These are phyloP conservation scores for Alloscopus bannaensis DNA, from an alignment of 2,888 invertebrate species.

Conservation along the genomic window DNA sequence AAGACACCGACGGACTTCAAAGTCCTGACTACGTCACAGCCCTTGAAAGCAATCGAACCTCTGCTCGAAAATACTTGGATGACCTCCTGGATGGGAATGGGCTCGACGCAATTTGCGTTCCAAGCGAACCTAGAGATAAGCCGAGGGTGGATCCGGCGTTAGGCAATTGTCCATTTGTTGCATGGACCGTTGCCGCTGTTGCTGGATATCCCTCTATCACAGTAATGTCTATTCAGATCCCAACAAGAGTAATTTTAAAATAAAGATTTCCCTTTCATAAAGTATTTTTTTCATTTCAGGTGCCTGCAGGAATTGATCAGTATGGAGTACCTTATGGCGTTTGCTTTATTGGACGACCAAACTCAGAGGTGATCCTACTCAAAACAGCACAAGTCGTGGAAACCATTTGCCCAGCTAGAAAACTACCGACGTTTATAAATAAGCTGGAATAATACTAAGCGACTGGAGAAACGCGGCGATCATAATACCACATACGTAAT, in stretches of 20 bases:
- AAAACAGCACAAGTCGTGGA: conserved; percentile 33
- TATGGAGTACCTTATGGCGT: conserved; percentile 55
- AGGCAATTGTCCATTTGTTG: background rate
- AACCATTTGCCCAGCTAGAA: background rate
- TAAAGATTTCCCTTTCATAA: no score
- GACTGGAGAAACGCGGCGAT: no score
- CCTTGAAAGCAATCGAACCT: conserved; percentile 1
- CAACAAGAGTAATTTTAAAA: no score
- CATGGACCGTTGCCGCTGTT: conserved; percentile 18
- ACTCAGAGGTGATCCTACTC: conserved; percentile 43
- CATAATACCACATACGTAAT: no score
- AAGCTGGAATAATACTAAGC: no score
- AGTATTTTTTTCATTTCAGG: no score
- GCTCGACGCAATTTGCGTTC: conserved; percentile 36
- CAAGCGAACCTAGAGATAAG: conserved; percentile 16
- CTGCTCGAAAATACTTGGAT: conserved; percentile 28
- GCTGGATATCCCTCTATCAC: conserved; percentile 56
- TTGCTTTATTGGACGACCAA: conserved; percentile 35
- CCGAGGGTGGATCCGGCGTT: background rate
- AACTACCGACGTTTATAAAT: conserved; percentile 20
- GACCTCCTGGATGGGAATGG: conserved; percentile 3
- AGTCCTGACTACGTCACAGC: conserved; percentile 34
- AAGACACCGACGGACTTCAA: conserved; percentile 46
- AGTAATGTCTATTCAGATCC: conserved; percentile 21
- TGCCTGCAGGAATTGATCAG: conserved; percentile 48